Evolutionary conservation across 2,888 invertebrate species (phyloP).

Genomic region (Protophormia terraenovae): DNA sequence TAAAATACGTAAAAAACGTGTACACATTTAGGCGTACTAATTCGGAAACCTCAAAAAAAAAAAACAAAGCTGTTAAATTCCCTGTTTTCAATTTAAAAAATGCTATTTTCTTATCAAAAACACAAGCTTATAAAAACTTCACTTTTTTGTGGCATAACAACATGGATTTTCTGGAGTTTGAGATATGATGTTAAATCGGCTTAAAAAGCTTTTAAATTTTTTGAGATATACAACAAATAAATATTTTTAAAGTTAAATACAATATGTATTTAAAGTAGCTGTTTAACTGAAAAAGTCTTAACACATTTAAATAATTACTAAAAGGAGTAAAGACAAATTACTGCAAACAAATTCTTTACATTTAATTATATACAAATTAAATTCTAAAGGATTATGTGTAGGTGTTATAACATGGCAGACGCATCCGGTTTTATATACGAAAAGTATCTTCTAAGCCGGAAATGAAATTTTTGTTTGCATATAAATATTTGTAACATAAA

Average conservation of each 20-base stretch:
- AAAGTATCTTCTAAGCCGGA: not conserved
- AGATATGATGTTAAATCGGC: too few species aligned
- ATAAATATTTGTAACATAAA: not conserved
- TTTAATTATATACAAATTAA: not conserved
- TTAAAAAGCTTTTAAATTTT: not conserved
- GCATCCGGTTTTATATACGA: not conserved
- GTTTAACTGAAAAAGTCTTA: not conserved
- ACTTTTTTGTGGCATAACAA: not conserved
- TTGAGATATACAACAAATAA: not conserved
- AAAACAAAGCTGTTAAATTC: too few species aligned
- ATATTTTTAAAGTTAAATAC: not conserved
- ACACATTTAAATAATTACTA: not conserved
- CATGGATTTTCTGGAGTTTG: too few species aligned
- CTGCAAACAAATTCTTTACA: not conserved
- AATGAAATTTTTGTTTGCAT: slow-evolving; percentile 1
- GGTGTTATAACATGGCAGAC: not conserved
- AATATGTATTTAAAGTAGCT: not conserved
- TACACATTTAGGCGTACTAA: not conserved
- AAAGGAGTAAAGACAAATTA: not conserved
- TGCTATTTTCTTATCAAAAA: too few species aligned
- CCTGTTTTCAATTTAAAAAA: too few species aligned
- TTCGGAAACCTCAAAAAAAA: not conserved
- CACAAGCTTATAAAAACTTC: too few species aligned
- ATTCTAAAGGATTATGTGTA: not conserved
- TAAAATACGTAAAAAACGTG: not conserved